phyloP scores from a whole-genome alignment of 1,140 invertebrate genomes.

The Kradibia gibbosae region DNA sequence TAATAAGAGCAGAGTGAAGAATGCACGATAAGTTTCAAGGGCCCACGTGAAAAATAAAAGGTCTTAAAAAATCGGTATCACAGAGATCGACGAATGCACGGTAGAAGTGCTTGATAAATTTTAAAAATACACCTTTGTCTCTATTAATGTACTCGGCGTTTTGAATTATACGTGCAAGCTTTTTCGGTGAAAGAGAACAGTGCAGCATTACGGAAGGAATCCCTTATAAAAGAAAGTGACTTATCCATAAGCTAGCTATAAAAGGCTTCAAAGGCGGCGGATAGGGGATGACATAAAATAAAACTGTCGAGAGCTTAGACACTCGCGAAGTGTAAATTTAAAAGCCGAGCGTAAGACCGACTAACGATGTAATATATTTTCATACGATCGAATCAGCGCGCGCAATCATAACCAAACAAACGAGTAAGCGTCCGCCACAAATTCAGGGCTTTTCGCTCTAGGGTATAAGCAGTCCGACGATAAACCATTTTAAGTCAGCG shows the following conservation, averaged over 20 bases:
- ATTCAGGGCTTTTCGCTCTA: background rate
- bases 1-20: too few species aligned
- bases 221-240: background rate
- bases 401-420: background rate
- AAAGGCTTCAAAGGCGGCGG: too few species aligned
- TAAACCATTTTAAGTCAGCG: constrained; percentile 15
- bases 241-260: background rate
- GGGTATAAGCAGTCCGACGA: background rate
- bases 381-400: background rate
- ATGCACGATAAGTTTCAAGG: too few species aligned
- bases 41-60: too few species aligned
- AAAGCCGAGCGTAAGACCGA: background rate
- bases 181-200: too few species aligned
- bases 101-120: too few species aligned
- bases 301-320: background rate
- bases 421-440: background rate
- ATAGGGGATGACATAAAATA: background rate
- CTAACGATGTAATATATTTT: background rate
- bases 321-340: background rate
- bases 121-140: too few species aligned
- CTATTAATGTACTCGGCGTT: too few species aligned
- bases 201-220: too few species aligned
- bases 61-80: too few species aligned
- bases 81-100: too few species aligned
- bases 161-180: too few species aligned